These are phyloP conservation scores for Hucho hucho DNA, from an alignment of 2,113 vertebrate genomes.

Conservation along the genomic window DNA sequence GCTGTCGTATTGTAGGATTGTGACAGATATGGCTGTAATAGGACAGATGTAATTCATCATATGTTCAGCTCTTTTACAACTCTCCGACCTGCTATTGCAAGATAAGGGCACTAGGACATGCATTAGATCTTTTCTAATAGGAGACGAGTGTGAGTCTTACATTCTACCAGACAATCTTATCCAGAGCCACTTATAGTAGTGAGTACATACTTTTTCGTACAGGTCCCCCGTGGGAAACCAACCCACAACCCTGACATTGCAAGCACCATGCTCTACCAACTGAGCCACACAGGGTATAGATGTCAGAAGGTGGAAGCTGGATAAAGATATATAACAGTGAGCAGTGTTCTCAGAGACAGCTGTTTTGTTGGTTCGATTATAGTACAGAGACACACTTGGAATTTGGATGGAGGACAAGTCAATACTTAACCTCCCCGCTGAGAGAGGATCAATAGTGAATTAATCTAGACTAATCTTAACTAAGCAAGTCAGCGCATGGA, in stretches of 20 bases:
- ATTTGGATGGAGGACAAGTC: slow-evolving; percentile 27
- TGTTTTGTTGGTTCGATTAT: slow-evolving; percentile 49
- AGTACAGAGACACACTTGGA: slow-evolving; percentile 27
- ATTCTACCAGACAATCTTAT: no score
- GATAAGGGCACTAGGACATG: slow-evolving; percentile 61
- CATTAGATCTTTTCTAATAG: slow-evolving; percentile 36
- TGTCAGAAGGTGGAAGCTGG: background rate
- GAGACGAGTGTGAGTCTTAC: slow-evolving; percentile 55
- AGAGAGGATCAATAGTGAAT: background rate
- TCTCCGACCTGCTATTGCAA: slow-evolving; percentile 50
- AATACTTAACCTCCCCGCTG: background rate
- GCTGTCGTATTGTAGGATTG: slow-evolving; percentile 7
- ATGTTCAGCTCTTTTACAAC: slow-evolving; percentile 47
- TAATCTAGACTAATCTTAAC: background rate
- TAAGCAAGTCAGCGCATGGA: background rate
- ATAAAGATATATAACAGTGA: slow-evolving; percentile 50
- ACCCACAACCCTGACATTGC: no score
- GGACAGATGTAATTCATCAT: slow-evolving; percentile 62
- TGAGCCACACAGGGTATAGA: background rate
- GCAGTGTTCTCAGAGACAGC: slow-evolving; percentile 49
- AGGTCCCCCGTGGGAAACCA: no score
- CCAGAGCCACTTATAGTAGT: no score
- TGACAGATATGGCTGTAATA: slow-evolving; percentile 58
- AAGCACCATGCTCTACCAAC: no score
- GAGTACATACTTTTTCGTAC: no score